These are phyloP conservation scores for Apocheima hispidaria DNA, from an alignment of 2,888 invertebrate genomes.

Conservation along the genomic window DNA sequence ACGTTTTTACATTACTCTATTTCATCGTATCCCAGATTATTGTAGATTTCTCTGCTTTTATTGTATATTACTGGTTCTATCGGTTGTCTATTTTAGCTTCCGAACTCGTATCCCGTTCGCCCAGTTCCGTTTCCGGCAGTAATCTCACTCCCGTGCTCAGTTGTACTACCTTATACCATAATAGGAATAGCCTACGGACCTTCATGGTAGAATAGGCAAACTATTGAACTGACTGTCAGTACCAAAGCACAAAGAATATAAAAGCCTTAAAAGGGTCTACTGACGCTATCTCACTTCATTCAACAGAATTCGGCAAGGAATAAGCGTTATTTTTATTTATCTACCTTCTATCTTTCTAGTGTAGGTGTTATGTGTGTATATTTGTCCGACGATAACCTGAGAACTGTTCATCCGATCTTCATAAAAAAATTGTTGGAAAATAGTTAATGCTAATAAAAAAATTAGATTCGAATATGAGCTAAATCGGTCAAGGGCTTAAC, in stretches of 20 bases:
- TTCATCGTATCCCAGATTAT: neutral
- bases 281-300: neutral
- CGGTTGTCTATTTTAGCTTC: neutral
- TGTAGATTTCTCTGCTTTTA: neutral
- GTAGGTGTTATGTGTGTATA: too few species aligned
- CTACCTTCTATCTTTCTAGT: neutral
- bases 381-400: too few species aligned
- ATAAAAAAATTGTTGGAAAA: too few species aligned
- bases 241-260: neutral
- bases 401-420: too few species aligned
- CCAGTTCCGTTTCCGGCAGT: slow-evolving; percentile 6
- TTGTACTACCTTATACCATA: neutral
- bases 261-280: slow-evolving; percentile 1
- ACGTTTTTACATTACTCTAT: neutral
- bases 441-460: too few species aligned
- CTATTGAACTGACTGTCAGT: slow-evolving; percentile 9
- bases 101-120: neutral
- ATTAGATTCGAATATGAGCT: too few species aligned
- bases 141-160: slow-evolving; percentile 4
- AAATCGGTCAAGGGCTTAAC: too few species aligned
- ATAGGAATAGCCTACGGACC: neutral
- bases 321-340: neutral
- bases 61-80: neutral
- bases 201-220: neutral
- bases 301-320: neutral